Evolutionary conservation across 35 echinoderm and acorn worm species (phyloP), one percentile per base, ranked within the genome.

Genomic region (Chiridota heheva): DNA sequence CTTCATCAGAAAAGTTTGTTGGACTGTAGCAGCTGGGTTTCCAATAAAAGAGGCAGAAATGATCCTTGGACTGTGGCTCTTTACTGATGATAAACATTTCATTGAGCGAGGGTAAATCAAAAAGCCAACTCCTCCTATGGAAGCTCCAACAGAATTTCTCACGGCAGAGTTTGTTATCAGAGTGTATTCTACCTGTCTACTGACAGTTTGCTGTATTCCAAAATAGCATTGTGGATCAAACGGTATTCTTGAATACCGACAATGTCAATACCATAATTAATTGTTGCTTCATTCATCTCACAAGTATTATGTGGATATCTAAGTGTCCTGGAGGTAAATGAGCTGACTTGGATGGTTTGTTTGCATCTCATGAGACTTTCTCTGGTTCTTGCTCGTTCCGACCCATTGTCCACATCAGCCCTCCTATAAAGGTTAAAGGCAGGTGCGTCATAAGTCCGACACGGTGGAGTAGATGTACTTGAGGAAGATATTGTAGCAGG

Each of bases 51-150:
- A 61, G 58, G 58, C 58, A 61, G 58, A 61, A 7, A 61, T n/a
- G 4, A 61, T 61, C 32, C 58, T 20, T 61, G 58, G 58, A n/a
- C n/a, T n/a, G n/a, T n/a, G n/a, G n/a, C n/a, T n/a, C n/a, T n/a
- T n/a, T n/a, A n/a, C 58, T 61, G 58, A 61, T 26, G 58, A 61
- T 30, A 61, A n/a, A n/a, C 58, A 61, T 20, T 61, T 61, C 58
- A 61, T 5, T n/a, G 58, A 61, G 5, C 20, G 58, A 61, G 58
- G 32, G 58, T 61, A 26, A 26, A 61, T 61, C 18, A 61, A 30
- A 61, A 61, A 61, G 32, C 58, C 58, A 61, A 61, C 58, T 4
- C 58, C 58, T 61, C 58, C 58, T 26, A n/a, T 61, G 32, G 58
- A n/a, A 61, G 58, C 58, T 61, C 58, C 58, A 26, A 61, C n/a